Conservation (phyloP, 2,888 invertebrate genomes). For the Chrysolina haemoptera region DNA sequence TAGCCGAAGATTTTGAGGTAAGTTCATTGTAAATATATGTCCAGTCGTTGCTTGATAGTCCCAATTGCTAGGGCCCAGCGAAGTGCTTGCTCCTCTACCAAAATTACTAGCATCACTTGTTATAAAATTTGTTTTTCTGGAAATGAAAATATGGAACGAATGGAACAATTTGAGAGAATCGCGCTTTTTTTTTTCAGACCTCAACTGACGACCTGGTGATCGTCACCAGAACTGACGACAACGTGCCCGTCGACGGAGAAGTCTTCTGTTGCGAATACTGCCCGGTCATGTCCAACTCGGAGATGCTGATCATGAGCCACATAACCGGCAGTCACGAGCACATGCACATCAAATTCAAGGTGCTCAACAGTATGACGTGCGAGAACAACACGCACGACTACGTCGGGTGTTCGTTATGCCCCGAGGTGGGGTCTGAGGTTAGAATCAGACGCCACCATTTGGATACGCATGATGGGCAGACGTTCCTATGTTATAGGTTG, state of each 20-base stretch:
- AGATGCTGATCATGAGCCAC: conserved; percentile 46
- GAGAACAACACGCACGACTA: conserved; percentile 42
- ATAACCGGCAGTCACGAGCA: conserved; percentile 44
- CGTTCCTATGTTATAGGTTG: conserved; percentile 44
- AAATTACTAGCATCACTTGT: too few relatives aligned
- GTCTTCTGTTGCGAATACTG: conserved; percentile 56
- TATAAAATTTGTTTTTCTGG: too few relatives aligned
- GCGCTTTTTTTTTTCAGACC: conserved; percentile 26
- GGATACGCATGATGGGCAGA: conserved; percentile 61
- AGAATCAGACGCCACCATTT: conserved; percentile 65
- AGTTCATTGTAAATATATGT: neutral
- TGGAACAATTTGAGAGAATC: too few relatives aligned
- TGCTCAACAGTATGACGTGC: conserved; percentile 43
- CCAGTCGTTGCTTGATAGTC: too few relatives aligned
- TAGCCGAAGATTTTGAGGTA: conserved; percentile 17
- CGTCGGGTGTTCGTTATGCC: conserved; percentile 61
- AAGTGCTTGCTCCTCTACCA: too few relatives aligned
- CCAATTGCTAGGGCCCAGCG: too few relatives aligned
- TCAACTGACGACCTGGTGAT: conserved; percentile 46
- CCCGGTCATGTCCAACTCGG: conserved; percentile 47
- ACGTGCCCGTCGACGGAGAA: conserved; percentile 53
- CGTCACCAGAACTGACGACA: conserved; percentile 49
- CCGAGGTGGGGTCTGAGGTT: conserved; percentile 60
- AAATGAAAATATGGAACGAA: too few relatives aligned
- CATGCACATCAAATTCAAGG: conserved; percentile 46